Conservation (phyloP, 2,797 vertebrate species). For the Oreonectes daqikongensis region DNA sequence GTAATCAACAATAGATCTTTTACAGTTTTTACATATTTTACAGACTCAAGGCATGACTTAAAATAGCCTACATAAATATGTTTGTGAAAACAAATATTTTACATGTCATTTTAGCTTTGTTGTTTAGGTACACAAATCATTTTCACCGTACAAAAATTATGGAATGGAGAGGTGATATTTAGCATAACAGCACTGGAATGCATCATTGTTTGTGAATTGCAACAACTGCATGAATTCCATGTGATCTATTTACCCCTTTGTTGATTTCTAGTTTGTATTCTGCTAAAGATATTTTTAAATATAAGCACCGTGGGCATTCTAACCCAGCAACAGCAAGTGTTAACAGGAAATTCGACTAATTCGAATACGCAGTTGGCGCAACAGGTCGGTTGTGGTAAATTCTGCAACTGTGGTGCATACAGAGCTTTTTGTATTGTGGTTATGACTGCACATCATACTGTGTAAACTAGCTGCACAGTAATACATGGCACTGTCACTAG, state of each 20-base stretch:
- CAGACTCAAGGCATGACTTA: too few relatives aligned
- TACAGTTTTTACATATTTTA: too few relatives aligned
- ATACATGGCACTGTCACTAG: constrained; percentile 58
- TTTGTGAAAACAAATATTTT: too few relatives aligned
- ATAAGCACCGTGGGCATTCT: background rate
- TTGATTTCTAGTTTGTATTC: too few relatives aligned
- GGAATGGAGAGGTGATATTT: too few relatives aligned
- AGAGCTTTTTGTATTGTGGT: constrained; percentile 36
- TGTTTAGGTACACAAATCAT: too few relatives aligned
- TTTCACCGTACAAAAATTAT: too few relatives aligned
- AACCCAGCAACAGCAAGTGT: background rate
- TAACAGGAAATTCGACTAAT: background rate
- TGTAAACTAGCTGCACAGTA: constrained; percentile 64
- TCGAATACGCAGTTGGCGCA: background rate
- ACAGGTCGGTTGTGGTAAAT: background rate
- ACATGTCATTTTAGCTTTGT: too few relatives aligned
- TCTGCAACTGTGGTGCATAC: background rate
- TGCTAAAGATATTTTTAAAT: background rate
- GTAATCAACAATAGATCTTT: too few relatives aligned
- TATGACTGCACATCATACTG: constrained; percentile 46
- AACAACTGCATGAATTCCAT: background rate
- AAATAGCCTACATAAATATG: too few relatives aligned
- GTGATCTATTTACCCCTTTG: background rate
- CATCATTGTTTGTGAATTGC: too few relatives aligned
- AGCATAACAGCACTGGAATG: too few relatives aligned